phyloP scores from a whole-genome alignment of 1,140 invertebrate genomes.

The Octopus bimaculoides region DNA sequence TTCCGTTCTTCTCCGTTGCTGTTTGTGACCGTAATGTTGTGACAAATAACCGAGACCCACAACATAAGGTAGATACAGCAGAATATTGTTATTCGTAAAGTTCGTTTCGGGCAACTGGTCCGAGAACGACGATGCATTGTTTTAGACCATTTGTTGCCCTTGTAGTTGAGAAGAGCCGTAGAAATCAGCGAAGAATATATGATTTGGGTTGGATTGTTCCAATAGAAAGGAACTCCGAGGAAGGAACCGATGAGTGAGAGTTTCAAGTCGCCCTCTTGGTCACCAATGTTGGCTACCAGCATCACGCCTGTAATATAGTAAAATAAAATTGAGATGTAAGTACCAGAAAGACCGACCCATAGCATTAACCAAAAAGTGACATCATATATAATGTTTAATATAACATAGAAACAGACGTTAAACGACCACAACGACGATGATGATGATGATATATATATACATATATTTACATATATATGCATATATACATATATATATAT shows the following conservation, averaged over 20 bases:
- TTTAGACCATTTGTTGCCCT: constrained; percentile 35
- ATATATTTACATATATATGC: too few relatives aligned
- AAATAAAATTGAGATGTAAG: background rate
- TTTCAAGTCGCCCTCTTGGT: constrained; percentile 68
- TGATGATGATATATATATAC: too few relatives aligned
- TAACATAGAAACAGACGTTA: too few relatives aligned
- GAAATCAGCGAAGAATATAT: constrained; percentile 29
- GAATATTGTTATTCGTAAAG: constrained; percentile 62
- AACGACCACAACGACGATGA: too few relatives aligned
- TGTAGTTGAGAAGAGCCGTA: constrained; percentile 35
- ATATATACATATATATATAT: too few relatives aligned
- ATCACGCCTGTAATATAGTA: constrained; percentile 71
- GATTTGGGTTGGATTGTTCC: constrained; percentile 62
- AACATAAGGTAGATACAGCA: constrained; percentile 70
- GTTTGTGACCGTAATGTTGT: constrained; percentile 83
- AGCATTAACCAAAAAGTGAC: too few relatives aligned
- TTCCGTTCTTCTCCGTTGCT: constrained; percentile 84
- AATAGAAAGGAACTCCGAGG: constrained; percentile 63
- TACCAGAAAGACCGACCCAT: too few relatives aligned
- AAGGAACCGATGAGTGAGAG: constrained; percentile 71
- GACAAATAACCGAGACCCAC: constrained; percentile 79
- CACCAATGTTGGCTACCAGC: constrained; percentile 85
- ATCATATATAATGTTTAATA: too few relatives aligned
- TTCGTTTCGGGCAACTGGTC: constrained; percentile 58
- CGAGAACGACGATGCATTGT: background rate